Evolutionary conservation across 2,888 invertebrate genomes (phyloP).

Genomic region (Acleris holmiana): DNA sequence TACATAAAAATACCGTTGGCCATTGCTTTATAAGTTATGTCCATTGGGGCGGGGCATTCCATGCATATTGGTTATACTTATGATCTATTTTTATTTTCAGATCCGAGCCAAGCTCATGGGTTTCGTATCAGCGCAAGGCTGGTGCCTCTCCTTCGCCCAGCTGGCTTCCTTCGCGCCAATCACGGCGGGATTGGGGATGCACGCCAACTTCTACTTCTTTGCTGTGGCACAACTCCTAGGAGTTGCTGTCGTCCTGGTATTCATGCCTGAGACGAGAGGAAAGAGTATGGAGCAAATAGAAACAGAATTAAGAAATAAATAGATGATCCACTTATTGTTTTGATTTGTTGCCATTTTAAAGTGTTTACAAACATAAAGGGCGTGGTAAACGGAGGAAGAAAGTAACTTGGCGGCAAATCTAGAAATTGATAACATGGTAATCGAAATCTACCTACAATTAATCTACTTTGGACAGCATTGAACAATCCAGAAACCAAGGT

Average conservation of each 20-base stretch:
- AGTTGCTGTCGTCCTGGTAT: constrained; percentile 52
- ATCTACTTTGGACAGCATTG: no score
- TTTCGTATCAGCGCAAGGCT: constrained; percentile 50
- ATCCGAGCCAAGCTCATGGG: constrained; percentile 60
- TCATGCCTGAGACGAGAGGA: constrained; percentile 73
- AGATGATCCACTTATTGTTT: neutral
- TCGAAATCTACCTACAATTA: no score
- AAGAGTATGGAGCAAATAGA: constrained; percentile 64
- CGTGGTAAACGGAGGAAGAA: no score
- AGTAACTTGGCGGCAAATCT: no score
- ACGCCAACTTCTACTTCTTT: constrained; percentile 63
- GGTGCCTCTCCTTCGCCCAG: constrained; percentile 53
- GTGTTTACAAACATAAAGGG: no score
- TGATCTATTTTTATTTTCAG: constrained; percentile 45
- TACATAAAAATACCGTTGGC: no score
- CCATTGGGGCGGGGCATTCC: no score
- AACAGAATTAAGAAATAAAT: constrained; percentile 27
- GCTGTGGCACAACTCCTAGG: constrained; percentile 59
- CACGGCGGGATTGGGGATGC: constrained; percentile 51
- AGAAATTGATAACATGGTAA: no score
- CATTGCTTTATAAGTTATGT: no score
- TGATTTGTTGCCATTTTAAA: no score
- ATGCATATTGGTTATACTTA: no score
- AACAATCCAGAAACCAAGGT: no score
- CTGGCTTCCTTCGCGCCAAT: constrained; percentile 45